Percentiles rank a stretch among this genome's conserved stretches.
phyloP scores from a whole-genome alignment of 2,113 vertebrate genomes.

The Channa argus region DNA sequence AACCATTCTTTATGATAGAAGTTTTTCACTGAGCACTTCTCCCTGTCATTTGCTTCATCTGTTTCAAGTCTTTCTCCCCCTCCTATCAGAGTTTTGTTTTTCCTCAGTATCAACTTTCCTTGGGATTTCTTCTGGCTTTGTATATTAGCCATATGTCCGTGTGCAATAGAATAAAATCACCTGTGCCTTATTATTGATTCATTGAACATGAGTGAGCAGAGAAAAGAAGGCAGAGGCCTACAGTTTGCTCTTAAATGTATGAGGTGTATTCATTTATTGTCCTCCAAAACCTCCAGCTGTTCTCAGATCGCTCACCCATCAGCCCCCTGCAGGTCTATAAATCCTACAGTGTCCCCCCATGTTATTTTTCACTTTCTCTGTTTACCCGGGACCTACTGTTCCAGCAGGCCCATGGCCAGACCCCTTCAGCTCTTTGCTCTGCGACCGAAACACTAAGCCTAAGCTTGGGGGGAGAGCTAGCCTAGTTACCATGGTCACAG shows the following conservation, averaged over 20 bases:
- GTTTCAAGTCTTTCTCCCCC: background rate
- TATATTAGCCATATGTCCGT: constrained; percentile 18
- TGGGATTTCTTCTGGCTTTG: constrained; percentile 1
- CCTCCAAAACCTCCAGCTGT: constrained; percentile 30
- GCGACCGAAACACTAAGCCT: constrained; percentile 23
- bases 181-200: constrained; percentile 29
- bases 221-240: constrained; percentile 26
- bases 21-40: constrained; percentile 25
- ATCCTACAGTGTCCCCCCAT: constrained; percentile 20
- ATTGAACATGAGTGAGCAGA: constrained; percentile 2
- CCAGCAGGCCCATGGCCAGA: constrained; percentile 39
- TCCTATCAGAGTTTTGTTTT: background rate
- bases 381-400: constrained; percentile 48
- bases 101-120: background rate
- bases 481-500: constrained; percentile 65
- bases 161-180: background rate
- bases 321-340: constrained; percentile 9
- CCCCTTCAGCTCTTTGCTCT: constrained; percentile 29
- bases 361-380: constrained; percentile 47
- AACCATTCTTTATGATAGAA: constrained; percentile 60
- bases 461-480: constrained; percentile 10
- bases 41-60: constrained; percentile 43
- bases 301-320: constrained; percentile 3
- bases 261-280: constrained; percentile 42
- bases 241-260: constrained; percentile 48